Percentiles rank a stretch among this genome's conserved stretches.
phyloP scores from a whole-genome alignment of 2,113 vertebrate genomes.

The Rattus rattus region DNA sequence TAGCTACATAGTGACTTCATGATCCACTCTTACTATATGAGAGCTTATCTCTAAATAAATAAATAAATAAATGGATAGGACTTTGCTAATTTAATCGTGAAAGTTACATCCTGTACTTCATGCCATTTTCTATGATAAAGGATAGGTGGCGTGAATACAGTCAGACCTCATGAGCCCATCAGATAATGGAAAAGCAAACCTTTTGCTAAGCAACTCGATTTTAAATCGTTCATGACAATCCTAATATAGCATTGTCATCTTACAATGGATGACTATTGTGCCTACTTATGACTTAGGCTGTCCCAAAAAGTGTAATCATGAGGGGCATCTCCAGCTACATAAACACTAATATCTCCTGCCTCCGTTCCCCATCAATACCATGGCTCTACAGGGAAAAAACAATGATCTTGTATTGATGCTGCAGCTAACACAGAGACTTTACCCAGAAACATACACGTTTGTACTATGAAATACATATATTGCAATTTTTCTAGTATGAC shows the following conservation, averaged over 20 bases:
- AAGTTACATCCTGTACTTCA: neutral
- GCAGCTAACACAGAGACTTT: neutral
- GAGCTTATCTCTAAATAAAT: neutral
- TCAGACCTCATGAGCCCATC: neutral
- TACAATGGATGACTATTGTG: neutral
- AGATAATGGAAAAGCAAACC: neutral
- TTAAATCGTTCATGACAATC: too few relatives aligned
- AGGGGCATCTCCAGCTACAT: neutral
- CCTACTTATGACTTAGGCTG: neutral
- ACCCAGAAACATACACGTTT: neutral
- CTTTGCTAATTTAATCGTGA: neutral
- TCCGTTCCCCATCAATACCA: neutral
- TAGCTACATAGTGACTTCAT: neutral
- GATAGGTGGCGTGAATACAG: neutral
- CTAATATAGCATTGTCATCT: neutral
- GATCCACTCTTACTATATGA: neutral
- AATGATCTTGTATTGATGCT: neutral
- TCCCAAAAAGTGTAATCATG: neutral
- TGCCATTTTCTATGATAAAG: neutral
- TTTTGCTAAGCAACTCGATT: neutral
- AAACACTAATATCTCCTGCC: neutral
- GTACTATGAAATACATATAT: neutral
- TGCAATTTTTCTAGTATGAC: neutral
- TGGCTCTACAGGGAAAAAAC: neutral
- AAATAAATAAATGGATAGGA: neutral